phyloP scores from a whole-genome alignment of 2,888 invertebrate species.

The Plebejus anna region DNA sequence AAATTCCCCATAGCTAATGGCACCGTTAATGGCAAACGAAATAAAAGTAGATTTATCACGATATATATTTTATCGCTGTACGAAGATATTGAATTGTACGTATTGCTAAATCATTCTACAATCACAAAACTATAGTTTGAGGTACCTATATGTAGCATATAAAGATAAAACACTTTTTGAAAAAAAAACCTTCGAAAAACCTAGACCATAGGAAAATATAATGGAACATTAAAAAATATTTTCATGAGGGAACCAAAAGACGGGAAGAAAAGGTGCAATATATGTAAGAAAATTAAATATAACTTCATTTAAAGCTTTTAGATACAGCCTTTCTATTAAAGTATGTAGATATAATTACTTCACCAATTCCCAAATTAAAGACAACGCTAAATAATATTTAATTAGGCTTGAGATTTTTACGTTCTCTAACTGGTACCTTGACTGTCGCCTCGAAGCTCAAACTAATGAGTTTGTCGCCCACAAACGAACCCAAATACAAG shows the following conservation, averaged over 20 bases:
- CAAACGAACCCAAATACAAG: constrained; percentile 26
- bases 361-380: background rate
- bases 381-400: constrained; percentile 4
- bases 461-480: constrained; percentile 27
- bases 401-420: background rate
- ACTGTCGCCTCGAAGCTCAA: background rate
- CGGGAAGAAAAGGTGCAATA: too few relatives aligned
- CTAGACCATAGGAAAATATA: too few relatives aligned
- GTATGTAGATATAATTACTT: background rate
- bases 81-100: background rate
- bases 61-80: background rate
- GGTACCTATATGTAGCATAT: too few relatives aligned
- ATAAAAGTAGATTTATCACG: background rate
- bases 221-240: background rate
- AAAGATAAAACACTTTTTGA: too few relatives aligned
- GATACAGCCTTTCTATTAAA: background rate
- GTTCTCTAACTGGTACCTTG: background rate
- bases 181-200: too few relatives aligned
- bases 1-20: background rate
- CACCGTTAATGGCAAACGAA: background rate
- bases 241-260: background rate
- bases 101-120: background rate
- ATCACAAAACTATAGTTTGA: too few relatives aligned
- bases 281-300: background rate
- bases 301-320: too few relatives aligned